A percentile compares a stretch with the other conserved stretches of the same genome.
Conservation (phyloP, 2,888 invertebrate species). For the Empis livida region DNA sequence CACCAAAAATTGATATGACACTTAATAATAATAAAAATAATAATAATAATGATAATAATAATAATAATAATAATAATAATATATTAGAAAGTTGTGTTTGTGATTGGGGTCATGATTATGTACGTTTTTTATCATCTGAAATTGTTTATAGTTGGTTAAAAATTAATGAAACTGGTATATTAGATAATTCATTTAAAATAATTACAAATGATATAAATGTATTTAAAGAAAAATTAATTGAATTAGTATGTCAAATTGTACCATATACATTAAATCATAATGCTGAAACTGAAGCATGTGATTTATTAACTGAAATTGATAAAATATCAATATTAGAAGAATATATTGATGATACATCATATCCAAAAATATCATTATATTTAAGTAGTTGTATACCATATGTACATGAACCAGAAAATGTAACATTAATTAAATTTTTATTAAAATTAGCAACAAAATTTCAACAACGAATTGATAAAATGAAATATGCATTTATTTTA, state of each 20-base stretch:
- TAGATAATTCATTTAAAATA: too few relatives aligned
- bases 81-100: conserved; percentile 66
- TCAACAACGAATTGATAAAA: conserved; percentile 67
- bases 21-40: too few relatives aligned
- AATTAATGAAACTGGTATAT: too few relatives aligned
- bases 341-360: conserved; percentile 71
- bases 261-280: conserved; percentile 86
- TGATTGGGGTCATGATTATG: conserved; percentile 96
- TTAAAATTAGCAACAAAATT: conserved; percentile 70
- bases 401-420: conserved; percentile 81
- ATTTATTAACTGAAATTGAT: conserved; percentile 90
- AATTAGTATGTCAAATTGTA: conserved; percentile 67
- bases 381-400: conserved; percentile 69
- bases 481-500: conserved; percentile 75
- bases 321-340: conserved; percentile 63
- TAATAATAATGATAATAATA: too few relatives aligned
- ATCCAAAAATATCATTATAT: conserved; percentile 77
- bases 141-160: conserved; percentile 65
- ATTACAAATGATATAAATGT: conserved; percentile 23
- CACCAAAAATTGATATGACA: too few relatives aligned
- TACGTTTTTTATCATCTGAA: conserved; percentile 69
- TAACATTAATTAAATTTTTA: conserved; percentile 60
- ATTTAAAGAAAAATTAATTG: conserved; percentile 42
- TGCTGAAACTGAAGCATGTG: conserved; percentile 92
- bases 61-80: too few relatives aligned